Conservation (phyloP, 2,888 invertebrate genomes). For the Arrhopalites spinosus region DNA sequence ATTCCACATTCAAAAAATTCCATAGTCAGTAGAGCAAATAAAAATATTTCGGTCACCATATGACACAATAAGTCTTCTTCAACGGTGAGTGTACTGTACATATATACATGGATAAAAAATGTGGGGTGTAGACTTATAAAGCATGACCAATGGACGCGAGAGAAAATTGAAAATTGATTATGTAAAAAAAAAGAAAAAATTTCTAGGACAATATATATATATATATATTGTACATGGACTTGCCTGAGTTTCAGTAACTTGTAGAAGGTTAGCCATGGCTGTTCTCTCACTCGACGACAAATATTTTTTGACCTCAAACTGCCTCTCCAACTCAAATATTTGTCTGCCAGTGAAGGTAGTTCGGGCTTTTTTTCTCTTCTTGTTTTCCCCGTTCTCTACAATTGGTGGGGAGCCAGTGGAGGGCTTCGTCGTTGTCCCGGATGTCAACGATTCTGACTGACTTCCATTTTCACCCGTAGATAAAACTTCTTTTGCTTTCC, state of each 20-base stretch:
- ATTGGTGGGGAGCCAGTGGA: background rate
- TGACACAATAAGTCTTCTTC: too few species aligned
- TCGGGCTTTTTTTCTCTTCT: constrained; percentile 82
- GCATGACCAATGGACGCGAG: too few species aligned
- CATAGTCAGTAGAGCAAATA: too few species aligned
- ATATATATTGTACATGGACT: constrained; percentile 60
- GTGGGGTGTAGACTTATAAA: too few species aligned
- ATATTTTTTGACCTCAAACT: constrained; percentile 93
- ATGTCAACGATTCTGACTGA: background rate
- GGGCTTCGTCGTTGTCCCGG: too few species aligned
- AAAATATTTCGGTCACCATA: too few species aligned
- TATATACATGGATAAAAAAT: too few species aligned
- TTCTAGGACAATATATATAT: constrained; percentile 14
- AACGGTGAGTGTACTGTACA: too few species aligned
- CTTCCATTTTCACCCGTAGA: constrained; percentile 25
- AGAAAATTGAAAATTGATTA: background rate
- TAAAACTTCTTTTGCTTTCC: constrained; percentile 43
- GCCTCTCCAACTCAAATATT: constrained; percentile 94
- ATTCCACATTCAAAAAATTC: too few species aligned
- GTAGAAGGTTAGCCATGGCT: constrained; percentile 90
- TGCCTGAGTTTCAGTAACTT: constrained; percentile 98
- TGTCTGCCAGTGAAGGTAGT: constrained; percentile 95
- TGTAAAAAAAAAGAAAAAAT: background rate
- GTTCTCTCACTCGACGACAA: constrained; percentile 91
- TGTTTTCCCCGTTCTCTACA: constrained; percentile 58